Evolutionary conservation across 2,888 invertebrate genomes (phyloP), one percentile per base, ranked within the genome.

Genomic region (Scaptodrosophila latifasciaeformis): DNA sequence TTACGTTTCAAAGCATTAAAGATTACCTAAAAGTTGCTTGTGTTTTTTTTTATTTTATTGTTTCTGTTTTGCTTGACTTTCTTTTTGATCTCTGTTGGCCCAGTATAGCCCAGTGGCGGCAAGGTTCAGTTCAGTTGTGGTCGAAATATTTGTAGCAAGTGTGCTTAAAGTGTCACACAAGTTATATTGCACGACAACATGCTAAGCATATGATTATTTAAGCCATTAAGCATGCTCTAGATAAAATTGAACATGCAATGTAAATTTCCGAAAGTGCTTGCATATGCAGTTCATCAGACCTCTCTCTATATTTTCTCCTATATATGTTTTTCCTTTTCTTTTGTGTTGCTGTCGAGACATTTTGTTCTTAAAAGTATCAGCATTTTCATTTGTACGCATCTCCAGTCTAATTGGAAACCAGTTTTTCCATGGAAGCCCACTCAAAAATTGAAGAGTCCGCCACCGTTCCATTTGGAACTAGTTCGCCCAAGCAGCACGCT

Each of bases 391-490:
- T n/a, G n/a, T n/a, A n/a, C n/a, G n/a, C n/a, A n/a, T 18, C 56
- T 67, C 54, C 61, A 49, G 61, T 70, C 66, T 58, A 68, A 78
- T 78, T 78, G 79, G 65, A 65, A 71, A 71, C 71, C 65, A 47
- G 70, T 70, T 70, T 64, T n/a, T 55, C 43, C 51, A 55, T 50
- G 50, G 42, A 50, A 49, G 27, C 40, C 27, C 9, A 27, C 27
- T 27, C 27, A 27, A 27, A 27, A 27, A 6, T 27, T 27, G 27
- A 27, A 27, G 9, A 27, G 9, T 6, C 27, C 5, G 9, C 27
- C 5, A 27, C 27, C 5, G n/a, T 27, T 3, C 31, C 6, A 5
- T n/a, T 50, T 60, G 64, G 59, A 67, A 68, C 67, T 62, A 57
- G 70, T 63, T 66, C 59, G 60, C 55, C 58, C 49, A 54, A 53